phyloP scores from a whole-genome alignment of 1,140 invertebrate species.

The Papilio helenus region DNA sequence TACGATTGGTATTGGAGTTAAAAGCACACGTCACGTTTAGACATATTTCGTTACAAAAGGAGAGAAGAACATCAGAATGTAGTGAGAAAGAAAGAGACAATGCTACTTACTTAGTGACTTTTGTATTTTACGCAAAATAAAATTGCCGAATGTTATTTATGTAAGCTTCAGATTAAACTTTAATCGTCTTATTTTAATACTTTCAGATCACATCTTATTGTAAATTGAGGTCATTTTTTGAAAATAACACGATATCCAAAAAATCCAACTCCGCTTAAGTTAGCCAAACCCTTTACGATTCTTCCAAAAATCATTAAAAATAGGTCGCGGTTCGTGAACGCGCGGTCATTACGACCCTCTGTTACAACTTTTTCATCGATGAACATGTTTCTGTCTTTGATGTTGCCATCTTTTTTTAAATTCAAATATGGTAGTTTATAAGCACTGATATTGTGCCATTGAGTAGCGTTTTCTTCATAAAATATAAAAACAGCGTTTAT shows the following conservation, averaged over 20 bases:
- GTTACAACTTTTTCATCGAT: constrained; percentile 56
- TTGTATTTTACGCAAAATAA: too few species aligned
- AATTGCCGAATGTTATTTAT: too few species aligned
- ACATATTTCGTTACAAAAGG: neutral
- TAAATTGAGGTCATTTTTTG: neutral
- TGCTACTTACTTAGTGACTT: neutral
- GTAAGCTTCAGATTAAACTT: too few species aligned
- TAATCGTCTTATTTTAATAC: too few species aligned
- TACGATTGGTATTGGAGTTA: neutral
- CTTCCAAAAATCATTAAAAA: constrained; percentile 81
- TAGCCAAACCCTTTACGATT: constrained; percentile 61
- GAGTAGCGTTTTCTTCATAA: too few species aligned
- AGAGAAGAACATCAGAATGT: neutral
- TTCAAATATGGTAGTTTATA: too few species aligned
- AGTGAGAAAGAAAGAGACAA: neutral
- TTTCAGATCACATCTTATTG: too few species aligned
- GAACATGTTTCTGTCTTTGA: constrained; percentile 35
- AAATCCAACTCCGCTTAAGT: constrained; percentile 50
- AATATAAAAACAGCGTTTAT: too few species aligned
- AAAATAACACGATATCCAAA: constrained; percentile 24
- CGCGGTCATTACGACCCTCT: constrained; percentile 60
- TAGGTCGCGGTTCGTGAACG: constrained; percentile 74
- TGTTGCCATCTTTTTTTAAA: constrained; percentile 5
- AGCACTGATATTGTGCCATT: too few species aligned
- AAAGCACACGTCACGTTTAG: neutral